Evolutionary conservation across 1,140 invertebrate species (phyloP).

Genomic region (Chironomus striatipennis): DNA sequence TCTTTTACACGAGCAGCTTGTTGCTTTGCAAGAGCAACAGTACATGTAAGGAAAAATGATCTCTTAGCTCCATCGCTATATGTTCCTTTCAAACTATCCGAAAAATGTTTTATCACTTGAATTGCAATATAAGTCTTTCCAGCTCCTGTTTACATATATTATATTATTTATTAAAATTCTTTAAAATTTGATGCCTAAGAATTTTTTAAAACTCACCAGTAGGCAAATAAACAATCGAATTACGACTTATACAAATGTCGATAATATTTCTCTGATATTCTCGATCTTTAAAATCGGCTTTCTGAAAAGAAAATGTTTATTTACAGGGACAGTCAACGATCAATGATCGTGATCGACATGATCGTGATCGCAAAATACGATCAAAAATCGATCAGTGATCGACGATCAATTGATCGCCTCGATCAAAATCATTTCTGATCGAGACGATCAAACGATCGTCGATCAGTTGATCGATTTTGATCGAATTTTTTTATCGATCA

Average conservation of each 20-base stretch:
- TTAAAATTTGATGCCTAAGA: not conserved
- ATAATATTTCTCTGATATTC: not conserved
- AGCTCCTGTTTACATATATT: not conserved
- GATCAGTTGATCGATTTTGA: too few species aligned
- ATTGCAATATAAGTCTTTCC: not conserved
- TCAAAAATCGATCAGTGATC: too few species aligned
- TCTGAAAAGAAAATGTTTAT: too few species aligned
- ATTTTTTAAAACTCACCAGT: not conserved
- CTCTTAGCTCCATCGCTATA: not conserved
- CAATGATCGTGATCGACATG: too few species aligned
- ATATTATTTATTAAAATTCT: not conserved
- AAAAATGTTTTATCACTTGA: constrained; percentile 10
- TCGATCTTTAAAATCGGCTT: not conserved
- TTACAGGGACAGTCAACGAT: too few species aligned
- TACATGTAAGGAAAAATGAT: not conserved
- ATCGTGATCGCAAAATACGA: too few species aligned
- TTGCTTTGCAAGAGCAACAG: not conserved
- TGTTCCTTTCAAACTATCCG: not conserved
- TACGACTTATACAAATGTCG: not conserved
- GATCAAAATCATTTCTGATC: too few species aligned
- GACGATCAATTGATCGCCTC: too few species aligned
- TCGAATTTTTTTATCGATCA: too few species aligned
- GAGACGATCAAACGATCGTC: too few species aligned
- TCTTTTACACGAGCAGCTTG: not conserved
- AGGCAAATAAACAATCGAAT: not conserved